Evolutionary conservation across 2,797 vertebrate species (phyloP), one percentile per base, ranked within the genome.

Genomic region (Pangasius krempfi): DNA sequence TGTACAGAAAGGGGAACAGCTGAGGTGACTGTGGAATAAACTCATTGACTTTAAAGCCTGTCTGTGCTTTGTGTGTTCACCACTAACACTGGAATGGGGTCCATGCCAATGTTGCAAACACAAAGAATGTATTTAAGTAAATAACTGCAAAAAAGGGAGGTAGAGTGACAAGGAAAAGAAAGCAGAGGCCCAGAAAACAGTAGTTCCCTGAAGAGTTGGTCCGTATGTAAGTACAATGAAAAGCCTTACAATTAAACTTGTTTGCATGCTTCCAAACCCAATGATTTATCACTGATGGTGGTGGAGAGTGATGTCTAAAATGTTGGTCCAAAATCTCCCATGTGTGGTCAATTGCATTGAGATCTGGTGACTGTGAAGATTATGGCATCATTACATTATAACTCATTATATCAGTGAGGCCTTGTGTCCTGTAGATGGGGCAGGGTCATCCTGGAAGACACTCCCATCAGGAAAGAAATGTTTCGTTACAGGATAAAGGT

Each of bases 11-110:
- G 86, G 56, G 85, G 68, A 58, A 84, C 50, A 72, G 87, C 79
- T 88, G 91, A 81, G 84, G 72, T 86, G 84, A 88, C 72, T 66
- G 86, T 85, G 88, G 72, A 91, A 91, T 88, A 92, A 92, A 90
- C 83, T 88, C 85, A 88, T 86, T 87, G 86, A 89, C 84, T 86
- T 90, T 89, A 47, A 88, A 88, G 37, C 5, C 50, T 86, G 37
- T 72, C 22, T 68, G 80, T 86, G 52, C 56, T 81, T 47, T 52
- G 25, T 86, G 66, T 85, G 54, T 89, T 81, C 30, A 33, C 33
- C 44, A 2, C 58, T 44, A 44, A 82, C 44, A 16, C 1, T 44
- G 22, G 0, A 66, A 13, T 2, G 40, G 30, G 22, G 7, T 25
- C 9, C 13, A 13, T 66, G 37, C 5, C 18, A 56, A n/a, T 47